Base-by-base conservation (phyloP, 2,797 vertebrate genomes). In the Gadopsis marmoratus region DNA sequence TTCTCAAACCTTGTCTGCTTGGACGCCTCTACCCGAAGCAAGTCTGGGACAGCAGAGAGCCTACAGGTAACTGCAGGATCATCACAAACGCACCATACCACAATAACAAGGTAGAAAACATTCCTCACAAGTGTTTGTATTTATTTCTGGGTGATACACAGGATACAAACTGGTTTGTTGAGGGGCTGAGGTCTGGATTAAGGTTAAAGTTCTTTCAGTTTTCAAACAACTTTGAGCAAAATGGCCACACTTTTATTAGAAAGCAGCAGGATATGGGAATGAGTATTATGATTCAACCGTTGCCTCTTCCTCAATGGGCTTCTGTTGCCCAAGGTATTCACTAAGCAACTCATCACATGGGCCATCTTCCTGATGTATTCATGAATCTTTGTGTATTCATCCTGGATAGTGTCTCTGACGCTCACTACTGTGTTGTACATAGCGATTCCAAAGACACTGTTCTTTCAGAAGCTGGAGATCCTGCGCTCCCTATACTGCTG, bases 41-140 rank as follows among this genome's bases (percentile, higher is more conserved):
- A 93, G 87, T 37, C 82, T 94, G 13, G 97, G 97, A 21, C 97
- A 97, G 74, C 97, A 97, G 86, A 95, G 95, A 86, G 95, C 96
- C 5, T 97, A 96, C 94, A 97, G 97, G 97, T 98, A 81, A 58
- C 23, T 21, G 12, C 50, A 58, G 56, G 9, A 59, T 41, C 12
- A 4, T 13, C n/a, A 19, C n/a, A 23, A 12, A 33, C 47, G 14
- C 13, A 14, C 53, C 35, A 10, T 9, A 53, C 0, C 6, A 8
- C 10, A 39, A 41, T 16, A 61, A 5, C 54, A 21, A 58, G 10
- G 13, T 13, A 11, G 7, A 33, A 35, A 7, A 11, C 21, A 19
- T 58, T 9, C 55, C 19, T 48, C 19, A 48, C 7, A 21, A 51
- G 50, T 51, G 50, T 51, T 12, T 51, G 23, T 53, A 53, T 53